These are phyloP conservation scores for Aproaerema taeniolella DNA, from an alignment of 2,888 invertebrate genomes.

Conservation along the genomic window DNA sequence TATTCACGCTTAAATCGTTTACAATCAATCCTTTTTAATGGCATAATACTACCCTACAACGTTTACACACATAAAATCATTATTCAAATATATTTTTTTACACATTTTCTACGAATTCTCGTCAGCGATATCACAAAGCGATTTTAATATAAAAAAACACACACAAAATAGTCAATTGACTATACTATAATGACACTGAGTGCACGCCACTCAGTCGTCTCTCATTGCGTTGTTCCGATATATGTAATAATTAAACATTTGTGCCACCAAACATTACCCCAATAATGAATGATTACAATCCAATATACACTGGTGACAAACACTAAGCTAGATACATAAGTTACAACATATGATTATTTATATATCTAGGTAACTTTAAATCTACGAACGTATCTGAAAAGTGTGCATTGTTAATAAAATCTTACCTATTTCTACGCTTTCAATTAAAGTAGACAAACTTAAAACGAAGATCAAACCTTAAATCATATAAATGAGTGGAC, in stretches of 20 bases:
- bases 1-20: conserved; percentile 16
- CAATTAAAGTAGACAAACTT: conserved; percentile 26
- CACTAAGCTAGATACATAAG: conserved; percentile 12
- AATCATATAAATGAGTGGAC: conserved; percentile 58
- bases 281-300: background rate
- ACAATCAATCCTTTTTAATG: conserved; percentile 15
- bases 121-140: conserved; percentile 62
- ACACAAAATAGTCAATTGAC: conserved; percentile 47
- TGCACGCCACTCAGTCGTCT: conserved; percentile 20
- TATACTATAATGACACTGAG: conserved; percentile 37
- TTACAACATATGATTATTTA: conserved; percentile 12
- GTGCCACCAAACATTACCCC: conserved; percentile 14
- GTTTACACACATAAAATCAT: conserved; percentile 24
- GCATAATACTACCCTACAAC: conserved; percentile 25
- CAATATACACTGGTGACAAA: conserved; percentile 10
- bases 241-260: conserved; percentile 5
- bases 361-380: conserved; percentile 23
- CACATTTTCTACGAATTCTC: conserved; percentile 31
- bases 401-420: conserved; percentile 24
- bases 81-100: conserved; percentile 30
- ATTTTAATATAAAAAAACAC: conserved; percentile 50
- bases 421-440: conserved; percentile 23
- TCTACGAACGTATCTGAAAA: conserved; percentile 20
- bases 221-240: conserved; percentile 8
- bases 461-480: conserved; percentile 28